Evolutionary conservation across 2,797 vertebrate species (phyloP).

Genomic region (Galago senegalensis): DNA sequence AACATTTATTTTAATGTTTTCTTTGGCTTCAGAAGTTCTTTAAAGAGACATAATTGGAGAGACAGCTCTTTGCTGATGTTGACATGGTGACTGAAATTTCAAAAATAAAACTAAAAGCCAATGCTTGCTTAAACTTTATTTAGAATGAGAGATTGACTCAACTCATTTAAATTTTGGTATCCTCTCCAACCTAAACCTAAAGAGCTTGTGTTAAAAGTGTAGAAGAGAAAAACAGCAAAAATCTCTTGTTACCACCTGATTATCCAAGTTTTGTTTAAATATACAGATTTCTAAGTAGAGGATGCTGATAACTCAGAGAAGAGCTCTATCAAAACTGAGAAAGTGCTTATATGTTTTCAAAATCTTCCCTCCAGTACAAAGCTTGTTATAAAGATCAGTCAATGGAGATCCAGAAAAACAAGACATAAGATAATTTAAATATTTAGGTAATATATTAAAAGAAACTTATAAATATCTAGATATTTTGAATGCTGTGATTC

Average conservation of each 20-base stretch:
- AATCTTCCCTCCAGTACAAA: not conserved
- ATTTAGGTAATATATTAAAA: not conserved
- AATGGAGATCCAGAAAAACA: not conserved
- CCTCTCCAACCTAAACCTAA: not conserved
- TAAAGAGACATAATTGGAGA: not conserved
- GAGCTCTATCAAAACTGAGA: not conserved
- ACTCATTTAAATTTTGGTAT: not conserved
- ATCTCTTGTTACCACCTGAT: not conserved
- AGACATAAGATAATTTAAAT: not conserved
- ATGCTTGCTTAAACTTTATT: conserved; percentile 3
- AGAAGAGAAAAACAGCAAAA: not conserved
- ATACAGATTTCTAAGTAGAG: not conserved
- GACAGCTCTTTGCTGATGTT: not conserved
- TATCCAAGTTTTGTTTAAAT: not conserved
- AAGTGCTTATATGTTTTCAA: not conserved
- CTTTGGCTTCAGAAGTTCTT: conserved; percentile 32
- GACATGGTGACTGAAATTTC: not conserved
- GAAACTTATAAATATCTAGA: not conserved
- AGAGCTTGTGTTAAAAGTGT: not conserved
- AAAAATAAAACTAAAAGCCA: not conserved
- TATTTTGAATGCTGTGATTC: not conserved
- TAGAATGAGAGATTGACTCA: conserved; percentile 7
- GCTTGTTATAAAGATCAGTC: conserved; percentile 14
- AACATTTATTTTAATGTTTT: not conserved
- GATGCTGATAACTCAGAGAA: not conserved